Percentiles rank a stretch among this genome's conserved stretches.
These are phyloP conservation scores for Oncorhynchus kisutch DNA, from an alignment of 2,113 vertebrate species.

Conservation along the genomic window DNA sequence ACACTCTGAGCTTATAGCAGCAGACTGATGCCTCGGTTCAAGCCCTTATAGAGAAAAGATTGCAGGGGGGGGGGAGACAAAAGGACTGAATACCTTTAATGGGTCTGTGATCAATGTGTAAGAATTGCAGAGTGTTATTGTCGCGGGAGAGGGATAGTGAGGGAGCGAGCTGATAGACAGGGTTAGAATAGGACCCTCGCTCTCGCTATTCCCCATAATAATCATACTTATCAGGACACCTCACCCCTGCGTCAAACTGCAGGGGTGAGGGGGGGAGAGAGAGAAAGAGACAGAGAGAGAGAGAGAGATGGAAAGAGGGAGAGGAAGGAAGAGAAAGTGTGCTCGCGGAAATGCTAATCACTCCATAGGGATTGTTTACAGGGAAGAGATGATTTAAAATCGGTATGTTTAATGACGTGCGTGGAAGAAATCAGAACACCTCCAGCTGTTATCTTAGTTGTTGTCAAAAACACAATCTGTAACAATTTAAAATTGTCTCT, in stretches of 20 bases:
- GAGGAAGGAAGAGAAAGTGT: background rate
- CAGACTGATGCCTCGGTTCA: constrained; percentile 20
- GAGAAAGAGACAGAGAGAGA: background rate
- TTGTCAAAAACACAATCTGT: background rate
- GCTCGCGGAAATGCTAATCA: no score
- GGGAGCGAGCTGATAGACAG: constrained; percentile 13
- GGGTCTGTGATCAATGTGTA: constrained; percentile 59
- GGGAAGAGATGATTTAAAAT: no score
- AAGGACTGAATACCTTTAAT: constrained; percentile 57
- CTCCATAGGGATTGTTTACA: no score
- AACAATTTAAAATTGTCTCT: background rate
- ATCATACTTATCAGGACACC: constrained; percentile 26
- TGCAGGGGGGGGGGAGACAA: constrained; percentile 35
- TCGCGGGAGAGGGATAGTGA: constrained; percentile 7
- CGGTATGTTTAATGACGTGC: no score
- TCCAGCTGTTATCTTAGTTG: no score
- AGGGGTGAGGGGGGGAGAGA: background rate
- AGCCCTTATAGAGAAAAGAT: constrained; percentile 51
- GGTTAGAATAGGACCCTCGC: constrained; percentile 28
- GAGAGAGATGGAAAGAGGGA: background rate
- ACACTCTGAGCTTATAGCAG: constrained; percentile 13
- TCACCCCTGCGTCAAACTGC: constrained; percentile 23
- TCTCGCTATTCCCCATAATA: constrained; percentile 45
- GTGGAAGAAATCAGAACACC: no score
- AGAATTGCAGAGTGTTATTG: constrained; percentile 39